Percentiles rank a stretch among this genome's conserved stretches.
phyloP scores from a whole-genome alignment of 2,888 invertebrate genomes.

The Parelbella ahira region DNA sequence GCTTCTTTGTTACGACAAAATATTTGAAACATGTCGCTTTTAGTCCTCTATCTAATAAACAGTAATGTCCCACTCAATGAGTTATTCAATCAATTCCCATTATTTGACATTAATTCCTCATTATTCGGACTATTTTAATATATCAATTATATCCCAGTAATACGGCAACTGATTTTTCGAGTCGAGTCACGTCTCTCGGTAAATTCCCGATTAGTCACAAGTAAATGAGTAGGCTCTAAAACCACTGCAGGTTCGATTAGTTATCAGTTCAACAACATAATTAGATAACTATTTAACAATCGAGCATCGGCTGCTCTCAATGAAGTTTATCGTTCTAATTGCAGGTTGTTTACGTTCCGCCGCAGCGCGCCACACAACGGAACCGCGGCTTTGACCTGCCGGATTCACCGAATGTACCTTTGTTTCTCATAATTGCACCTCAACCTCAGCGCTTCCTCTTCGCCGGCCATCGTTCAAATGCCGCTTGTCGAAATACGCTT shows the following conservation, averaged over 20 bases:
- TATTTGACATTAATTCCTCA: too few relatives aligned
- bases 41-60: too few relatives aligned
- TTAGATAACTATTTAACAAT: conserved; percentile 65
- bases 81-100: too few relatives aligned
- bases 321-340: conserved; percentile 72
- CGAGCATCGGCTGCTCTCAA: conserved; percentile 63
- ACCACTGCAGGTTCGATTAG: conserved; percentile 12
- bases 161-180: too few relatives aligned
- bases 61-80: too few relatives aligned
- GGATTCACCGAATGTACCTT: conserved; percentile 21
- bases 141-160: too few relatives aligned
- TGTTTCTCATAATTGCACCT: conserved; percentile 15
- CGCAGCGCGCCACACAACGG: conserved; percentile 32
- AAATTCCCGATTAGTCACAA: background rate
- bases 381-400: conserved; percentile 18
- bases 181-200: too few relatives aligned
- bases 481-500: too few relatives aligned
- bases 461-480: too few relatives aligned
- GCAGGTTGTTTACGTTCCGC: conserved; percentile 63
- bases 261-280: conserved; percentile 55
- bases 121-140: too few relatives aligned
- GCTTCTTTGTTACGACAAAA: too few relatives aligned
- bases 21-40: too few relatives aligned
- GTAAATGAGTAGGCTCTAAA: conserved; percentile 15
- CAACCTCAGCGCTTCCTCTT: conserved; percentile 14